Evolutionary conservation across 2,888 invertebrate genomes (phyloP).

Genomic region (Germaria angustata): DNA sequence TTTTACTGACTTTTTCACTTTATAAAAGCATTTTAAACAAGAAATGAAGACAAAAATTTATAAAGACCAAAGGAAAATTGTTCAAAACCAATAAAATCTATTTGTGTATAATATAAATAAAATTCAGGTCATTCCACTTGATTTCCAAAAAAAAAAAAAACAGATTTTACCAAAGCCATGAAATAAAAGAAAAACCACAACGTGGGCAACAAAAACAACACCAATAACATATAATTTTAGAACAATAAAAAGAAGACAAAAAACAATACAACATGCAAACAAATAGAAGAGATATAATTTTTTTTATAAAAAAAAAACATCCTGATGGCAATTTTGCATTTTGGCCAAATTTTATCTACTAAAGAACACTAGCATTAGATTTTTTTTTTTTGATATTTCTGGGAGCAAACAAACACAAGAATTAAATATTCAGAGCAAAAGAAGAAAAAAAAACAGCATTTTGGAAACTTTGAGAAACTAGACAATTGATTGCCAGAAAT

Average conservation of each 20-base stretch:
- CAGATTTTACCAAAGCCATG: slow-evolving; percentile 67
- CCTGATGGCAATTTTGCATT: slow-evolving; percentile 31
- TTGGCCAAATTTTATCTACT: slow-evolving; percentile 6
- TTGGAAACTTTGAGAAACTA: slow-evolving; percentile 48
- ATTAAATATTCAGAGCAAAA: neutral
- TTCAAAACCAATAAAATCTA: slow-evolving; percentile 25
- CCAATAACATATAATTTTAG: slow-evolving; percentile 3
- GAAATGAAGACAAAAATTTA: neutral
- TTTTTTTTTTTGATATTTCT: neutral
- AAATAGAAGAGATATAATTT: too few relatives aligned
- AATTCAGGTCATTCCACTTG: slow-evolving; percentile 76
- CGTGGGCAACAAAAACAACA: neutral
- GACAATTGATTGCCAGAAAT: slow-evolving; percentile 65
- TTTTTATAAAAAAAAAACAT: neutral
- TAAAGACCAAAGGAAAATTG: neutral
- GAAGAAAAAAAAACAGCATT: slow-evolving; percentile 4
- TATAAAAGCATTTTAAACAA: neutral
- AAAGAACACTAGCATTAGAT: neutral
- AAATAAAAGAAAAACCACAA: slow-evolving; percentile 22
- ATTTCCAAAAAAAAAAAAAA: slow-evolving; percentile 74
- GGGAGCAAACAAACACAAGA: neutral
- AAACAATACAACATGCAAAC: neutral
- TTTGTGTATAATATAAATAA: slow-evolving; percentile 35
- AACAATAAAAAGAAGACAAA: neutral
- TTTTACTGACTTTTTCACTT: too few relatives aligned